These are phyloP conservation scores for Tympanuchus pallidicinctus DNA, from an alignment of 2,113 vertebrate genomes.

Conservation along the genomic window DNA sequence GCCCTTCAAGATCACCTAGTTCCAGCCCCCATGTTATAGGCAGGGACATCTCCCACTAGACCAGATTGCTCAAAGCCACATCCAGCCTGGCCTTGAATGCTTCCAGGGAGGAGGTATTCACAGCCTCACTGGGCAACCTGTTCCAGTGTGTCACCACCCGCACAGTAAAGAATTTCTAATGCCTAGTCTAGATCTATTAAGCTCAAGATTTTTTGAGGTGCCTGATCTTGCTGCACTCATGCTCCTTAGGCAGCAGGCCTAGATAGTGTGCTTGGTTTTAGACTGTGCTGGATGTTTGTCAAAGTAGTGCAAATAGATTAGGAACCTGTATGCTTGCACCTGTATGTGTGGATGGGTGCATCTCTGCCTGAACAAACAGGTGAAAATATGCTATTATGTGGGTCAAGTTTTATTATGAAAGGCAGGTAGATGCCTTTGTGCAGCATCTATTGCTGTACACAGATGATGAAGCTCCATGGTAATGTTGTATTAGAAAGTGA, in stretches of 20 bases:
- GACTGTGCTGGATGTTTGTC: not conserved
- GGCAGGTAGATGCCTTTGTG: not conserved
- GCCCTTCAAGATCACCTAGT: no score
- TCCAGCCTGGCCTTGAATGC: no score
- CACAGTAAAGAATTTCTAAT: no score
- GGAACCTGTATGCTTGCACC: not conserved
- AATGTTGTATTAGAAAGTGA: not conserved
- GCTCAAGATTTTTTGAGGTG: not conserved
- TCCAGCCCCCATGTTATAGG: no score
- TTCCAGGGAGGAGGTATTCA: no score
- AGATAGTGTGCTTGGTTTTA: not conserved
- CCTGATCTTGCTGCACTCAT: not conserved
- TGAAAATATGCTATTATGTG: not conserved
- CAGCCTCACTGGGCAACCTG: no score
- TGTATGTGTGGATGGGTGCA: fast-evolving
- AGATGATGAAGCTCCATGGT: not conserved
- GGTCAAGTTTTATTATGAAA: not conserved
- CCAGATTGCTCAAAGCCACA: no score
- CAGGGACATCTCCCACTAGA: no score
- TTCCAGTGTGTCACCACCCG: no score
- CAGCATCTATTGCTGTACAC: not conserved
- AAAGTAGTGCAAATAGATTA: not conserved
- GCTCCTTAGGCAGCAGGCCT: not conserved
- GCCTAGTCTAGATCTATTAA: not conserved
- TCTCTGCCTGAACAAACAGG: not conserved